Conservation (phyloP, 2,888 invertebrate genomes). For the Macrosoma leucophasiata region DNA sequence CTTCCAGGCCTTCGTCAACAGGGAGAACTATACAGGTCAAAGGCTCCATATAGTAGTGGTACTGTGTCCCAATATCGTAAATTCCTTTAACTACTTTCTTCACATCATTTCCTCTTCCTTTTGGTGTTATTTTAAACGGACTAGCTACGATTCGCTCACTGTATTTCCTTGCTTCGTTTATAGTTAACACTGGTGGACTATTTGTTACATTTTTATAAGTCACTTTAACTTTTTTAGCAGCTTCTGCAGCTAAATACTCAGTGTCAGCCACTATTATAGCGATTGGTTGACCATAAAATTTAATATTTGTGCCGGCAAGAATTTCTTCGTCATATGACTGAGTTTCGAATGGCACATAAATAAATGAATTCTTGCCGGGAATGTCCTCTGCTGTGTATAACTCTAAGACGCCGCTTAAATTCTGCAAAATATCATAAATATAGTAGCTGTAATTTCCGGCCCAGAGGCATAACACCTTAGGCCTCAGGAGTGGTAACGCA, state of each 20-base stretch:
- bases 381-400: constrained; percentile 79
- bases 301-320: constrained; percentile 67
- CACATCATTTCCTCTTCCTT: constrained; percentile 40
- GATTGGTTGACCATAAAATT: constrained; percentile 80
- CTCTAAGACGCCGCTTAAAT: constrained; percentile 77
- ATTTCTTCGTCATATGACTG: constrained; percentile 61
- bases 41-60: constrained; percentile 85
- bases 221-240: constrained; percentile 74
- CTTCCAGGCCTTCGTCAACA: constrained; percentile 79
- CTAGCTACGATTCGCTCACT: constrained; percentile 38
- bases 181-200: constrained; percentile 42
- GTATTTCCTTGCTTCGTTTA: constrained; percentile 57
- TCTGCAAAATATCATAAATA: constrained; percentile 43
- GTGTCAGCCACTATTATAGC: constrained; percentile 79
- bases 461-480: no score
- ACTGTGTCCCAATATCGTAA: constrained; percentile 78
- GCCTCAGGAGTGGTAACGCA: no score
- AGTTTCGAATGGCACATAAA: constrained; percentile 38
- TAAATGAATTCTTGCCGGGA: constrained; percentile 78
- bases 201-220: constrained; percentile 58
- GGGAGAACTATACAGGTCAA: constrained; percentile 79
- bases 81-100: constrained; percentile 70
- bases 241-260: constrained; percentile 68
- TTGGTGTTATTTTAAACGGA: constrained; percentile 35
- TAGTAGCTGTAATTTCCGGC: no score